Percentiles rank a stretch among this genome's conserved stretches.
These are phyloP conservation scores for Halocynthia roretzi DNA, from an alignment of 23 tunicate genomes.

Conservation along the genomic window DNA sequence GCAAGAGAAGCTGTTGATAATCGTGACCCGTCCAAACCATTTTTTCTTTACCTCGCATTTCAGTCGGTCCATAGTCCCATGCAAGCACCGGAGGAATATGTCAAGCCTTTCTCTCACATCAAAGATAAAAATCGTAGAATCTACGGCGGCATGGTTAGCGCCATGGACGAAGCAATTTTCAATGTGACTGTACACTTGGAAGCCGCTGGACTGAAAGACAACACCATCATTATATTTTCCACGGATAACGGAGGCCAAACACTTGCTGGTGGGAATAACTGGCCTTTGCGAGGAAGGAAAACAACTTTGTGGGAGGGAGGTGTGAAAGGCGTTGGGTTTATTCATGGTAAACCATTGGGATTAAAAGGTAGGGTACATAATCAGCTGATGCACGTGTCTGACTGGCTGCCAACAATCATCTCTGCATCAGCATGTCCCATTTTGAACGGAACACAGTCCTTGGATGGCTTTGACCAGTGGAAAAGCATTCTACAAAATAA, in stretches of 20 bases:
- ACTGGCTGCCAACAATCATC: slow-evolving; percentile 86
- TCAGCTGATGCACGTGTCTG: slow-evolving; percentile 77
- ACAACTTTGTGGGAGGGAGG: slow-evolving; percentile 94
- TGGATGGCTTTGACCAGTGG: slow-evolving; percentile 93
- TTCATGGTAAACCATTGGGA: slow-evolving; percentile 65
- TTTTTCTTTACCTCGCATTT: slow-evolving; percentile 72
- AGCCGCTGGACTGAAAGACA: slow-evolving; percentile 48
- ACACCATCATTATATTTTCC: slow-evolving; percentile 74
- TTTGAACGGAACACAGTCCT: slow-evolving; percentile 46
- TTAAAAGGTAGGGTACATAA: slow-evolving; percentile 21
- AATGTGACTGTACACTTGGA: slow-evolving; percentile 71
- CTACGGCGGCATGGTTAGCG: slow-evolving; percentile 92
- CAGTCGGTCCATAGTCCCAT: slow-evolving; percentile 85
- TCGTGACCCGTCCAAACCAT: slow-evolving; percentile 48
- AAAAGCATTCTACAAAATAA: slow-evolving; percentile 28
- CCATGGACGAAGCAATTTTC: slow-evolving; percentile 79
- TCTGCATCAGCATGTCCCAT: slow-evolving; percentile 51
- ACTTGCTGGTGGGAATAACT: slow-evolving; percentile 80
- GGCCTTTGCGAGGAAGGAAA: slow-evolving; percentile 83
- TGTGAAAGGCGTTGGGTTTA: slow-evolving; percentile 76
- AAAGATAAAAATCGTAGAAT: slow-evolving; percentile 39
- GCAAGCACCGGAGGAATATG: slow-evolving; percentile 71
- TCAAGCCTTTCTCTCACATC: slow-evolving; percentile 55
- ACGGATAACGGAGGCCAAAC: slow-evolving; percentile 93
- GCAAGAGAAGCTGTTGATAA: slow-evolving; percentile 48